Evolutionary conservation across 2,797 vertebrate species (phyloP), one percentile per base, ranked within the genome.

Genomic region (Neosilurus mollespiculum): DNA sequence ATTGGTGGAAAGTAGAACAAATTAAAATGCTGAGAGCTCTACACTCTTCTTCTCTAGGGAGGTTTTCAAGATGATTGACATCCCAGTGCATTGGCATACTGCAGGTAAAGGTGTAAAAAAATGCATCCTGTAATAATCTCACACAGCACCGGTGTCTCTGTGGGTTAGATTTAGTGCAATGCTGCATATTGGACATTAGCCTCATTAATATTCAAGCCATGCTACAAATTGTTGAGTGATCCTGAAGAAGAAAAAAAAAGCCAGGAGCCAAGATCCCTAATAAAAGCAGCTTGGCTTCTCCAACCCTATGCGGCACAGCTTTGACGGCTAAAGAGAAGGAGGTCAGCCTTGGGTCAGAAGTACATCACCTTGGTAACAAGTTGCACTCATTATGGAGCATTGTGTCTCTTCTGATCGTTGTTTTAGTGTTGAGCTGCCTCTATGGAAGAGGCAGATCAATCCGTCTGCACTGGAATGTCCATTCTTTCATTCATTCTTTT

Each of bases 381-480:
- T 71, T 18, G 26, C 30, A 18, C 51, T 84, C 77, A 58, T 80
- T 80, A 83, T 72, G 24, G 26, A 58, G 72, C 71, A 54, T 30
- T 18, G 51, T 73, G 24, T 75, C 58, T 54, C 26, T 34, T 71
- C 37, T 71, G 11, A 26, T 59, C 11, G 6, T 54, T 30, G 24
- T 56, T 12, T 80, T 56, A 65, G 14, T 22, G 18, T 70, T 22
- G 9, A 59, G 81, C 26, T 49, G 30, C 30, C 18, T 12, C 66
- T 59, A 58, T 16, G 15, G 9, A 9, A 67, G n/a, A 51, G 64
- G 26, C 53, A 15, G 54, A 70, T 78, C 37, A 49, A 80, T 67
- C 30, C 0, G 11, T 43, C 24, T 9, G 51, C n/a, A 64, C 16
- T 64, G 22, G 37, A 49, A 51, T 51, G 14, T 18, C 56, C 15